A percentile compares a stretch with the other conserved stretches of the same genome.
phyloP scores from a whole-genome alignment of 2,113 vertebrate genomes.

The Syngnathus typhle region DNA sequence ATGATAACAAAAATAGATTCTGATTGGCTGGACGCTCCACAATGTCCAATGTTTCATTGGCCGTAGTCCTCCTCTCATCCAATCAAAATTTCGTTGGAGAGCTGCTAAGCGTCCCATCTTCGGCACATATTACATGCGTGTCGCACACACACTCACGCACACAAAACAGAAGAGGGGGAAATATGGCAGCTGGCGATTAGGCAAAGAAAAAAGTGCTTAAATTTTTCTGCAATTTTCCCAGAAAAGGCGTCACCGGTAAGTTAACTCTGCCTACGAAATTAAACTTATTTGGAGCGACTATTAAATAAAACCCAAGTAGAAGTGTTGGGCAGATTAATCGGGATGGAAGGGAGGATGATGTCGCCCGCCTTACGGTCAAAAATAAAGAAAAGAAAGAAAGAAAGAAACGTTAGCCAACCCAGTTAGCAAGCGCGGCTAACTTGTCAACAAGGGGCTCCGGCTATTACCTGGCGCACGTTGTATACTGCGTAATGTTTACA shows the following conservation, averaged over 20 bases:
- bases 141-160: constrained; percentile 17
- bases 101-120: constrained; percentile 29
- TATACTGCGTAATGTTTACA: not conserved
- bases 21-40: constrained; percentile 20
- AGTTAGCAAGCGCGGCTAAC: constrained; percentile 53
- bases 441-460: constrained; percentile 60
- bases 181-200: constrained; percentile 67
- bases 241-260: constrained; percentile 52
- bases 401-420: constrained; percentile 56
- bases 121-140: constrained; percentile 55
- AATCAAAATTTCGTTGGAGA: not conserved
- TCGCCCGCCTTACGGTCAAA: not conserved
- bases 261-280: constrained; percentile 18
- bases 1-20: not conserved
- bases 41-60: constrained; percentile 21
- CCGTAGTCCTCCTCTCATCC: not conserved
- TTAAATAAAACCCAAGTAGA: not conserved
- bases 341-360: not conserved
- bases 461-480: constrained; percentile 23
- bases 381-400: not conserved
- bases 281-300: not conserved
- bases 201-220: constrained; percentile 43
- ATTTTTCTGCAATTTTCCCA: constrained; percentile 34
- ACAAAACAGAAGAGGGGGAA: constrained; percentile 52
- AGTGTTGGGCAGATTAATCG: not conserved